Evolutionary conservation across 2,888 invertebrate species (phyloP), one percentile per base, ranked within the genome.

Genomic region (Galerucella pusilla): DNA sequence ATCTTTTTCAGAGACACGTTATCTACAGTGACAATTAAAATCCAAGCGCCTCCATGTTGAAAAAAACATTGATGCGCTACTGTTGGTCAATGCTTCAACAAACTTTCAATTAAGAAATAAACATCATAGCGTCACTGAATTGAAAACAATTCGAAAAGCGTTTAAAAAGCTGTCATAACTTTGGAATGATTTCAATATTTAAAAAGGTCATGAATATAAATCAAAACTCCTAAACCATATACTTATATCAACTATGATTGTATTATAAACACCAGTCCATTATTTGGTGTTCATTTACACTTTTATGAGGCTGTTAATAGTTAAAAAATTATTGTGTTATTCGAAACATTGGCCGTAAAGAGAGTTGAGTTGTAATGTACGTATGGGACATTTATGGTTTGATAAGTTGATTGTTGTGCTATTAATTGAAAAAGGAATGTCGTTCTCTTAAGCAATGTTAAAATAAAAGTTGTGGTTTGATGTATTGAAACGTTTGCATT

Each of bases 261-360:
- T 42, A 35, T 42, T 42, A 63, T 63, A 63, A 63, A 63, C 57
- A 20, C 14, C 10, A 20, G 9, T 42, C 35, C 42, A 63, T 35
- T 63, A 63, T 63, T 63, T 20, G n/a, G 20, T 63, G 35, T 63
- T 42, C n/a, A 63, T 42, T 63, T 42, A 42, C 63, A 63, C 42
- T 63, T 63, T 63, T 63, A 63, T 63, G 63, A 35, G 35, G 63
- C 16, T 16, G n/a, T 63, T 35, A 61, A 61, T 63, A 63, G 35
- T 63, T 63, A 42, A 42, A 63, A 35, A 42, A 63, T 63, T 63
- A 63, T 63, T 63, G 63, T 42, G 63, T 63, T 63, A 63, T 63
- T 63, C 35, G 63, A 63, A 35, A 63, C 16, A 61, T 42, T 61
- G 35, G 12, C 61, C 61, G 42, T n/a, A 61, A 42, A 42, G 28